Evolutionary conservation across 2,888 invertebrate species (phyloP), one percentile per base, ranked within the genome.

Genomic region (Cetonia aurata): DNA sequence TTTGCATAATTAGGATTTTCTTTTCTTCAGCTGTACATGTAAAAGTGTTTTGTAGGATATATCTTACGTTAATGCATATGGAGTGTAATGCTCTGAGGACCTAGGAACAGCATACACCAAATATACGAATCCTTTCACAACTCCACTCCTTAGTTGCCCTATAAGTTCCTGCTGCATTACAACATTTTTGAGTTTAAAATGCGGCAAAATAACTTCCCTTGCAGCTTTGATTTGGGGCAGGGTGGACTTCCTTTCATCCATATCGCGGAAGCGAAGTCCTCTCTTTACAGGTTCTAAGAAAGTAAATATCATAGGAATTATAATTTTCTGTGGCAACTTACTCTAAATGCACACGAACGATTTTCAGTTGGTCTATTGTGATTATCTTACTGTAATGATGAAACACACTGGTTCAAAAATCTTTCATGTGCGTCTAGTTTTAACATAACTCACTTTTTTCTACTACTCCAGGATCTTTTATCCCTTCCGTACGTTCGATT

Each of bases 51-150:
- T 37, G 13, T 1, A 33, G 50, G 19, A 9, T 9, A 37, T 37
- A 66, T 82, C 86, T 86, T 83, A 93, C 92, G 88, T 90, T 42
- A 93, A 85, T 71, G 92, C 91, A 79, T 93, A 94, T 0, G 93
- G 93, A 2, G 92, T 91, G 75, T 92, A 94, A 78, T 88, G 88
- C 75, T 92, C 90, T 73, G 92, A 93, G 3, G 89, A 88, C 69
- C 89, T 88, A n/a, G 91, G 89, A 0, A 92, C 90, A 48, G 91
- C 91, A 75, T 93, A 93, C 6, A 89, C 88, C 86, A 96, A 89
- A 80, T 96, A 96, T 3, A 93, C 87, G 80, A 94, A 96, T 6
- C 88, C 88, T 67, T 88, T 86, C n/a, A 88, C 86, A 0, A 88
- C 87, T 72, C 88, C 85, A 1, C 81, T 81, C 44, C 88, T 86